Percentiles rank a stretch among this genome's conserved stretches.
phyloP scores from a whole-genome alignment of 1,140 invertebrate species.

The Leptinotarsa lineolata region DNA sequence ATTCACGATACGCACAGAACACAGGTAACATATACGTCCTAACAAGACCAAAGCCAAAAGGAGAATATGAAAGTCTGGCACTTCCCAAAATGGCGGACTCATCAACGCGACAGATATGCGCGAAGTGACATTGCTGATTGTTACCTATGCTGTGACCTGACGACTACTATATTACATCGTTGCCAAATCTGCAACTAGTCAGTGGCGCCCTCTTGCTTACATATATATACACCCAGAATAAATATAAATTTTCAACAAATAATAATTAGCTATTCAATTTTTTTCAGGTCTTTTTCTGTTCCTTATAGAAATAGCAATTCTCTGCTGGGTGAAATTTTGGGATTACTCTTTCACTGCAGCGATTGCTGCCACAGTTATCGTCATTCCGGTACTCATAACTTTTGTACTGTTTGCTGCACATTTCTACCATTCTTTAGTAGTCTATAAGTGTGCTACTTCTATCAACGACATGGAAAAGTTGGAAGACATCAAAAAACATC shows the following conservation, averaged over 20 bases:
- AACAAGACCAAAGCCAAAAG: too few species aligned
- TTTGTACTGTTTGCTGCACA: constrained; percentile 88
- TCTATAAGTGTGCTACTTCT: constrained; percentile 76
- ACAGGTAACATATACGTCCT: too few species aligned
- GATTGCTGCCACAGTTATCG: constrained; percentile 81
- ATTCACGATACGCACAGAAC: too few species aligned
- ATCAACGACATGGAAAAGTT: constrained; percentile 70
- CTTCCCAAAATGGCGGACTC: too few species aligned
- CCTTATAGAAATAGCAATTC: constrained; percentile 79
- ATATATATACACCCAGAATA: background rate
- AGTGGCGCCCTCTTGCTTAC: too few species aligned
- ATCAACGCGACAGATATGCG: too few species aligned
- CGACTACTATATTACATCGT: too few species aligned
- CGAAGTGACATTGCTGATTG: too few species aligned
- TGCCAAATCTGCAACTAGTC: too few species aligned
- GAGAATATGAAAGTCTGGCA: too few species aligned
- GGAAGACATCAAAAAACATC: constrained; percentile 71
- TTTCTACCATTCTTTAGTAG: constrained; percentile 87
- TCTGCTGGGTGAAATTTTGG: constrained; percentile 90
- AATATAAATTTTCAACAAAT: background rate
- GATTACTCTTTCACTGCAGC: constrained; percentile 79
- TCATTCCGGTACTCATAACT: constrained; percentile 85
- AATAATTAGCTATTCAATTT: background rate
- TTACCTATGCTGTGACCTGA: too few species aligned
- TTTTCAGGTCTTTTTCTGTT: constrained; percentile 75